Conservation (phyloP, 2,888 invertebrate genomes). For the Drosophila parthenogenetica region DNA sequence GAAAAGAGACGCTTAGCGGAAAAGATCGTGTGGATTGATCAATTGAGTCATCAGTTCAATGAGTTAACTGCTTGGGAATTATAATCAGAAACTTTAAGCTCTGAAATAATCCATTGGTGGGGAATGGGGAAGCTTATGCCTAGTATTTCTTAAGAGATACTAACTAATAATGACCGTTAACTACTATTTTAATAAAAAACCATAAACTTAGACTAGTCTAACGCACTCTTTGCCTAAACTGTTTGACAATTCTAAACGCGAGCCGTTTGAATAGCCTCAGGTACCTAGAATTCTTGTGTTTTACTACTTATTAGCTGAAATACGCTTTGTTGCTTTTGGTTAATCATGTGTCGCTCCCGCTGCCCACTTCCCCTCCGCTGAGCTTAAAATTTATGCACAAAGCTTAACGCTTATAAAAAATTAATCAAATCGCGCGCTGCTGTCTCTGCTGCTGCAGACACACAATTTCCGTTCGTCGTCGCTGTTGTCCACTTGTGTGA, state of each 20-base stretch:
- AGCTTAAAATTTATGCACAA: constrained; percentile 7
- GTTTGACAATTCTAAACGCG: constrained; percentile 8
- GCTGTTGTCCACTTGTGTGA: constrained; percentile 22
- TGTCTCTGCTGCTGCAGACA: constrained; percentile 35
- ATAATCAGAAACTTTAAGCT: neutral
- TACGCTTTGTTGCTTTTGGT: neutral
- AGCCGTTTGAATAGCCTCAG: neutral
- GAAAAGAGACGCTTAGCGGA: too few relatives aligned
- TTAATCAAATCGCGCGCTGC: constrained; percentile 38
- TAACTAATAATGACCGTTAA: neutral
- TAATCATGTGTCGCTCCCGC: neutral
- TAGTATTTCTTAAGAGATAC: neutral
- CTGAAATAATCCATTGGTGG: too few relatives aligned
- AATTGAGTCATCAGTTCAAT: neutral
- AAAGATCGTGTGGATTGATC: neutral
- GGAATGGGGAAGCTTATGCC: neutral
- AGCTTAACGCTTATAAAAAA: constrained; percentile 42
- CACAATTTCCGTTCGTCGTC: constrained; percentile 46
- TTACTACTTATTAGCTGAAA: constrained; percentile 11
- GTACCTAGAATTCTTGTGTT: neutral
- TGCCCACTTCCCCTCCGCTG: neutral
- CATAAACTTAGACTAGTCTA: neutral
- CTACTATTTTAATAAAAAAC: neutral
- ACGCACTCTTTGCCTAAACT: neutral
- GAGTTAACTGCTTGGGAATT: neutral